Conservation (phyloP, 2,888 invertebrate genomes). For the Amitus sp. region DNA sequence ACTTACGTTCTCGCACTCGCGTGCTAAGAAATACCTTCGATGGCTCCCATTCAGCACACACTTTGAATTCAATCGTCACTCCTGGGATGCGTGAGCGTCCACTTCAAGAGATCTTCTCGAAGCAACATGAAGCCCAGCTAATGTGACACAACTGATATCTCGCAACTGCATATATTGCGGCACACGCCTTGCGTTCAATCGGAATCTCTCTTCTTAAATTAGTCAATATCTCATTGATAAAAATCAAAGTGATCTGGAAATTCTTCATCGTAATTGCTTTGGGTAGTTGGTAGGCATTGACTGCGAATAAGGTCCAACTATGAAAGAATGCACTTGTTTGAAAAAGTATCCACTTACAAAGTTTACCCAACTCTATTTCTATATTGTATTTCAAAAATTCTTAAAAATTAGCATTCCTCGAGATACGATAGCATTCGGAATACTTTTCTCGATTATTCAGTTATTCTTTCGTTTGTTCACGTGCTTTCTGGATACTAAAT, state of each 20-base stretch:
- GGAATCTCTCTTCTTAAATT: too few species aligned
- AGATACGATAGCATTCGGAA: too few species aligned
- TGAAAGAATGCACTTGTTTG: too few species aligned
- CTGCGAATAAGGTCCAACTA: too few species aligned
- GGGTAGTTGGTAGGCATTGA: too few species aligned
- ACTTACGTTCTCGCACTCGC: slow-evolving; percentile 37
- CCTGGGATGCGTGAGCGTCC: slow-evolving; percentile 35
- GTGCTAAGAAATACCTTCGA: slow-evolving; percentile 42
- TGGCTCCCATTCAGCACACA: slow-evolving; percentile 48
- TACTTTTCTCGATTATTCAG: background rate
- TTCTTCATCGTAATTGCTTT: too few species aligned
- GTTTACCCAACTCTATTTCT: too few species aligned
- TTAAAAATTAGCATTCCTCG: too few species aligned
- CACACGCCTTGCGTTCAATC: background rate
- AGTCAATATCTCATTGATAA: too few species aligned
- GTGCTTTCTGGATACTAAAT: background rate
- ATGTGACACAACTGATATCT: slow-evolving; percentile 24
- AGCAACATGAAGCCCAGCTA: slow-evolving; percentile 10
- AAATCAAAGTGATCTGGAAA: too few species aligned
- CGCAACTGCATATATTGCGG: slow-evolving; percentile 25
- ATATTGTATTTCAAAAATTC: too few species aligned
- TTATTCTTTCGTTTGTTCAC: background rate
- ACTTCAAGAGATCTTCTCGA: slow-evolving; percentile 30
- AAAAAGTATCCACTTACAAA: too few species aligned
- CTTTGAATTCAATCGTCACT: slow-evolving; percentile 46